A percentile compares a stretch with the other conserved stretches of the same genome.
phyloP scores from a whole-genome alignment of 2,797 vertebrate species.

The Xiphorhynchus erythropygius region DNA sequence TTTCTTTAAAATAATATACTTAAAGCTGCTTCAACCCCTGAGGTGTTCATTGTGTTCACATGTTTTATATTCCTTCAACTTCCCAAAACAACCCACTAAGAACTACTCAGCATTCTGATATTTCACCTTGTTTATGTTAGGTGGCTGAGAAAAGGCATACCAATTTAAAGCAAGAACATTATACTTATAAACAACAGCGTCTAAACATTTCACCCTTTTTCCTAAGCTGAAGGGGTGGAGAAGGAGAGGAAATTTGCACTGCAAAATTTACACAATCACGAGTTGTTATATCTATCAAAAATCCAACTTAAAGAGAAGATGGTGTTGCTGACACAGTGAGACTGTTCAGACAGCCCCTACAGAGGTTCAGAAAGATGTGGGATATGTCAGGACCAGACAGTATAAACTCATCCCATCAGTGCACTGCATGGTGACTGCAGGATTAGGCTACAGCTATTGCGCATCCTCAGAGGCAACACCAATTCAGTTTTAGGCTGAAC shows the following conservation, averaged over 20 bases:
- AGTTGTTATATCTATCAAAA: background rate
- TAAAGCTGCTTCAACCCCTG: background rate
- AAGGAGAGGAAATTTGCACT: background rate
- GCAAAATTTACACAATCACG: background rate
- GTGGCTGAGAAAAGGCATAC: background rate
- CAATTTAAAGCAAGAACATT: background rate
- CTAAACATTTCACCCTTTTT: background rate
- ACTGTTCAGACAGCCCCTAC: background rate
- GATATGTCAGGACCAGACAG: background rate
- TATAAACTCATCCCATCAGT: background rate
- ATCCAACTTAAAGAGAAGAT: background rate
- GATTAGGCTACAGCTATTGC: background rate
- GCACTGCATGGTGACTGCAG: rapidly evolving
- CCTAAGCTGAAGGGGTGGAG: background rate
- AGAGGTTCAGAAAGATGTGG: background rate
- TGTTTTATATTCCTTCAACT: background rate
- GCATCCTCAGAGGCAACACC: background rate
- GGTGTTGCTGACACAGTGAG: background rate
- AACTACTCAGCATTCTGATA: background rate
- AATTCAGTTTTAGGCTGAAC: background rate
- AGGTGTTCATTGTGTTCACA: background rate
- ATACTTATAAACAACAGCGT: background rate
- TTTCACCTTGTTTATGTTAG: background rate
- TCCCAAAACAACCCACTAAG: background rate
- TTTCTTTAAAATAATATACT: background rate